Percentiles rank a stretch among this genome's conserved stretches.
Conservation (phyloP, 2,797 vertebrate species). For the Perodicticus potto region DNA sequence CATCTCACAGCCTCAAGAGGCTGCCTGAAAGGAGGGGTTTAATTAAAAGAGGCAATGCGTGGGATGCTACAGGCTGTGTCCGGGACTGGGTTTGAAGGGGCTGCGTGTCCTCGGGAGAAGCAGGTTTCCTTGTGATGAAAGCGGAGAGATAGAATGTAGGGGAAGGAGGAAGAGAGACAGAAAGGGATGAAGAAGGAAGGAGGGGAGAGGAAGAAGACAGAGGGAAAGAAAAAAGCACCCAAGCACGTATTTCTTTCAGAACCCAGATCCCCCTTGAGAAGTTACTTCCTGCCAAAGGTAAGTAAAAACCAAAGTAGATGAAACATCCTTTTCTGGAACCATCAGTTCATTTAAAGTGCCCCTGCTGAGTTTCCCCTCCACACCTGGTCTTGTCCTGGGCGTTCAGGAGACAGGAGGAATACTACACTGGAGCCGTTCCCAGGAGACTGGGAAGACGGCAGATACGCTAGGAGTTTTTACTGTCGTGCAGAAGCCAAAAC, state of each 20-base stretch:
- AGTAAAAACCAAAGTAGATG: not conserved
- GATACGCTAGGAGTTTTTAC: not conserved
- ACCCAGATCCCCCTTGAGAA: not conserved
- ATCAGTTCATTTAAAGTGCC: not conserved
- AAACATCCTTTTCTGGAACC: not conserved
- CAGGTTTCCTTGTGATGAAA: not conserved
- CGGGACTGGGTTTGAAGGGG: not conserved
- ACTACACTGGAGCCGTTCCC: fast-evolving
- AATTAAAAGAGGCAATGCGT: not conserved
- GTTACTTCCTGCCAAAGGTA: not conserved
- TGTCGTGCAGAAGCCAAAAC: not conserved
- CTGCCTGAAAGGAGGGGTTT: not conserved
- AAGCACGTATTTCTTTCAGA: not conserved
- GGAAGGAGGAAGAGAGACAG: not conserved
- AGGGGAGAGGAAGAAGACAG: not conserved
- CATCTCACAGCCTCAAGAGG: not conserved
- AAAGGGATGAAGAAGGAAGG: too few relatives aligned
- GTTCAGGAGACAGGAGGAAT: not conserved
- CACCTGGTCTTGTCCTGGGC: not conserved
- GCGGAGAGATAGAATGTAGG: not conserved
- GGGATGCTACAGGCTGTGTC: not conserved
- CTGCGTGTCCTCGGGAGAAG: not conserved
- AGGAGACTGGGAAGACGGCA: not conserved
- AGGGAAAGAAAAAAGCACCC: not conserved
- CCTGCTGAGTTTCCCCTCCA: not conserved